Evolutionary conservation across 2,113 vertebrate species (phyloP), one percentile per base, ranked within the genome.

Genomic region (Vidua macroura): DNA sequence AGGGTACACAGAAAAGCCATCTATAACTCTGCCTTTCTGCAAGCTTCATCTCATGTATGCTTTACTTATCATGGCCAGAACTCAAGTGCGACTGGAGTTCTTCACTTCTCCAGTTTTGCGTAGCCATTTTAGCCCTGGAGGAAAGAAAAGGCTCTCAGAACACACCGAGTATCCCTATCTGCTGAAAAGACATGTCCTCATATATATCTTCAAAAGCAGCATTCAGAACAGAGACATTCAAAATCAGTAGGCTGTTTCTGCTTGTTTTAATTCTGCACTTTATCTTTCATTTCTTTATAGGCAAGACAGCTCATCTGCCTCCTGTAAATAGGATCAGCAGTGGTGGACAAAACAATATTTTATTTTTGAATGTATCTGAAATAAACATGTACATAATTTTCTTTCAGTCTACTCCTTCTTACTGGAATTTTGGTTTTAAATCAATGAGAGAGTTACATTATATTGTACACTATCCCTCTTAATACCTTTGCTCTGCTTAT

Each of bases 251-350:
- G 51, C 30, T 81, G 68, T 22, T 94, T 74, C 87, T 92, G 64
- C 92, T 96, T 92, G 58, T 43, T 87, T 83, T 73, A 91, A 83
- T 87, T 94, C 67, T 80, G 78, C 22, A 79, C 70, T 80, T 83
- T 24, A 79, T 76, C 78, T 83, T 87, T 58, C 23, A 83, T 77
- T 92, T 91, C 43, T 85, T 91, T 15, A 7, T 49, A 75, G 73
- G 30, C 21, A 91, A 79, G 93, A 89, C 56, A 90, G 93, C 58
- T 93, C 58, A 76, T 66, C 46, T 76, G 35, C 81, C 67, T 91
- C n/a, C 67, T 66, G 53, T 55, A 87, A 91, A 87, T 48, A 93
- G 1, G 2, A 94, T 79, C 62, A 58, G 66, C 49, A 69, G 63
- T 55, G 24, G 62, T 90, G 74, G 78, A 91, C 1, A 0, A 63